These are phyloP conservation scores for Brenthis hecate DNA, from an alignment of 2,888 invertebrate species.

Conservation along the genomic window DNA sequence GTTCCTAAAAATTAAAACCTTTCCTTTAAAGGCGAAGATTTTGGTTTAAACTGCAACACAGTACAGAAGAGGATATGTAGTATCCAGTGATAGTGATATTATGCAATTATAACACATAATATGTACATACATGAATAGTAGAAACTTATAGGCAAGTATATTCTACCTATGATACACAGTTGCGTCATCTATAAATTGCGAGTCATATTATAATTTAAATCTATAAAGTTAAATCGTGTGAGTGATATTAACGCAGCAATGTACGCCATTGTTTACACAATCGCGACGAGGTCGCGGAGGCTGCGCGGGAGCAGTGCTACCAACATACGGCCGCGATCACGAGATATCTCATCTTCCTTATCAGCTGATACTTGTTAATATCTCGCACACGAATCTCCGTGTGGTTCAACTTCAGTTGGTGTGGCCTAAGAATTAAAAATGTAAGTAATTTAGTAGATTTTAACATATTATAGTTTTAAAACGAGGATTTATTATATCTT, in stretches of 20 bases:
- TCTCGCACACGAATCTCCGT: constrained; percentile 48
- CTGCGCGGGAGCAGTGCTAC: constrained; percentile 71
- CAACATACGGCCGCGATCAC: constrained; percentile 71
- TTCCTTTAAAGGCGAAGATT: too few species aligned
- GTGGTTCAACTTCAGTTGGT: constrained; percentile 6
- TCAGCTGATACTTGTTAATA: constrained; percentile 71
- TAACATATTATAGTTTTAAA: not conserved
- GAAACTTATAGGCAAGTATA: too few species aligned
- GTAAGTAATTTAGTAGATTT: constrained; percentile 21
- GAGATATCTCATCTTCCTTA: constrained; percentile 77
- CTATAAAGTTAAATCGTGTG: constrained; percentile 10
- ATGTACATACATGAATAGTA: constrained; percentile 2
- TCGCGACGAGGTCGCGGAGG: constrained; percentile 53
- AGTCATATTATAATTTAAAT: constrained; percentile 3
- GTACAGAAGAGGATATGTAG: too few species aligned
- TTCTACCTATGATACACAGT: too few species aligned
- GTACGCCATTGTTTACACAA: constrained; percentile 42
- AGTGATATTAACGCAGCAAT: constrained; percentile 29
- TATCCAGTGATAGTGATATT: not conserved
- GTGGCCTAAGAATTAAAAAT: not conserved
- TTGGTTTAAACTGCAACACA: too few species aligned
- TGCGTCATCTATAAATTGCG: constrained; percentile 10
- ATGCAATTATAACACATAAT: constrained; percentile 5
- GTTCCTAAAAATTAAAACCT: too few species aligned
- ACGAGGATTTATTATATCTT: not conserved